Percentiles rank a stretch among this genome's conserved stretches.
Conservation (phyloP, 2,888 invertebrate species). For the Dasysyrphus tricinctus region DNA sequence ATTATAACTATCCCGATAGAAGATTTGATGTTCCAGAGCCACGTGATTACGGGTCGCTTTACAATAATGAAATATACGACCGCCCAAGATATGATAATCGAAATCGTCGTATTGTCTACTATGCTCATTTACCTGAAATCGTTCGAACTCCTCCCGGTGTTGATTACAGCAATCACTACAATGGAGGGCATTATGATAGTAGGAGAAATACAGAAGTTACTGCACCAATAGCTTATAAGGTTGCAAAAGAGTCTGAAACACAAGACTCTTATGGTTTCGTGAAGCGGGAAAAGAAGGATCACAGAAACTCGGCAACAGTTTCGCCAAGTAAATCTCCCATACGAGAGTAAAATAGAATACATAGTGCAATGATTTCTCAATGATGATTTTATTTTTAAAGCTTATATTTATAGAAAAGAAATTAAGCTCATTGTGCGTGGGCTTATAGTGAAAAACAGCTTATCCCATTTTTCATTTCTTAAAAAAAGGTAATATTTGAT, state of each 20-base stretch:
- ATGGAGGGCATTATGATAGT: slow-evolving; percentile 76
- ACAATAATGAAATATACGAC: slow-evolving; percentile 81
- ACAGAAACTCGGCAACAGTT: slow-evolving; percentile 63
- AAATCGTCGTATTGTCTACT: slow-evolving; percentile 86
- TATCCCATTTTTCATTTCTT: no score
- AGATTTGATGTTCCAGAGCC: slow-evolving; percentile 81
- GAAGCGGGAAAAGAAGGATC: slow-evolving; percentile 80
- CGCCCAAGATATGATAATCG: slow-evolving; percentile 77
- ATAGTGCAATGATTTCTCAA: background rate
- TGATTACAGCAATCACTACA: slow-evolving; percentile 80
- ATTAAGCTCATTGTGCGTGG: background rate
- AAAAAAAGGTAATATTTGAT: no score
- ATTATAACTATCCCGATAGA: slow-evolving; percentile 82
- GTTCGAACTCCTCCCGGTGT: slow-evolving; percentile 86
- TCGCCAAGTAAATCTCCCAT: slow-evolving; percentile 55
- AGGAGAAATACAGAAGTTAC: slow-evolving; percentile 44
- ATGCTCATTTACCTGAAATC: slow-evolving; percentile 88
- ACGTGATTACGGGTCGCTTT: slow-evolving; percentile 79
- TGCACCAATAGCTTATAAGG: slow-evolving; percentile 57
- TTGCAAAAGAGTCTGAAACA: slow-evolving; percentile 49
- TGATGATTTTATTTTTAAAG: background rate
- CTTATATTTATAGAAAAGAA: background rate
- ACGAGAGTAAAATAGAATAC: slow-evolving; percentile 31
- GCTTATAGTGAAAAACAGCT: no score
- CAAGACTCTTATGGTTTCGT: slow-evolving; percentile 78